Conservation (phyloP, 2,113 vertebrate species). For the Leptosomus discolor region DNA sequence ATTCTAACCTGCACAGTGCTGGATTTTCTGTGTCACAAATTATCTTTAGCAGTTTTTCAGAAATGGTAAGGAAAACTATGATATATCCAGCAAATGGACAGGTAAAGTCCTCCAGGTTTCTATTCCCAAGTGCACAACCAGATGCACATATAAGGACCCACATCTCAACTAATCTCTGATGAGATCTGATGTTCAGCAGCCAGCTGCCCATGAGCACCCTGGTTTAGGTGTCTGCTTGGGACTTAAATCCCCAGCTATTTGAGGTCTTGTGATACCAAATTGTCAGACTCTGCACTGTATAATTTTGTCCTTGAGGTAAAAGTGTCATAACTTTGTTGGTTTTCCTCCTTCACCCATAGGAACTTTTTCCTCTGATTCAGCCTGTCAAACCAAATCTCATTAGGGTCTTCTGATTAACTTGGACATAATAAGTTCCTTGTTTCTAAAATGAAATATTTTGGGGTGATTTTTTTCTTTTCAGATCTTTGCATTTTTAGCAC, state of each 20-base stretch:
- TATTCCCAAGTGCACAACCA: neutral
- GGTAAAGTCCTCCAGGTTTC: neutral
- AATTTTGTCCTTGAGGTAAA: neutral
- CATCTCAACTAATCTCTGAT: neutral
- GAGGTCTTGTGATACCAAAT: neutral
- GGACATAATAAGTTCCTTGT: neutral
- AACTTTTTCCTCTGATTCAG: neutral
- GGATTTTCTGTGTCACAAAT: neutral
- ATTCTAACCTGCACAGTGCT: neutral
- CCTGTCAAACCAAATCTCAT: neutral
- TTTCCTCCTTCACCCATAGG: neutral
- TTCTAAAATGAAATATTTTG: neutral
- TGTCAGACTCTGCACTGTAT: neutral
- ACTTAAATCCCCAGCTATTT: neutral
- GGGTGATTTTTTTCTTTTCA: neutral
- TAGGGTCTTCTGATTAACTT: neutral
- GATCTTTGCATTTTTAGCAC: slow-evolving; percentile 88
- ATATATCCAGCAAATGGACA: neutral
- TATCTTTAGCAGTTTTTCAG: neutral
- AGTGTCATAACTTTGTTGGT: neutral
- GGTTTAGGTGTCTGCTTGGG: neutral
- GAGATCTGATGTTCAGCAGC: neutral
- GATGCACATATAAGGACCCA: neutral
- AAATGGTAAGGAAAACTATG: neutral
- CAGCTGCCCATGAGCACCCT: neutral